These are phyloP conservation scores for Hypena proboscidalis DNA, from an alignment of 2,888 invertebrate genomes.

Conservation along the genomic window DNA sequence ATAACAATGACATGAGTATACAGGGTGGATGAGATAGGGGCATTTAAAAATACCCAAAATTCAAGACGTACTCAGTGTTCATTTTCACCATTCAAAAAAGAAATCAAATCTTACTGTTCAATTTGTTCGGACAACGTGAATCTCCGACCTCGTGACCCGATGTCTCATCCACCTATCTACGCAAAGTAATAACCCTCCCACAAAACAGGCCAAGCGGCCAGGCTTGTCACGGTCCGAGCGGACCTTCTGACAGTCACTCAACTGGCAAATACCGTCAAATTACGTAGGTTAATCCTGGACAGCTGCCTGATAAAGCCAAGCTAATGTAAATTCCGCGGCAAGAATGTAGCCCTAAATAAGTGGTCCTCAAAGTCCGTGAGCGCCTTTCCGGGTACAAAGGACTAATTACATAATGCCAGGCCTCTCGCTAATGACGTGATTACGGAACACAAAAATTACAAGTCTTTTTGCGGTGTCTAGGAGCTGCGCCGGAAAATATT, in stretches of 20 bases:
- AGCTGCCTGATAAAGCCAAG: slow-evolving; percentile 42
- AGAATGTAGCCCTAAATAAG: slow-evolving; percentile 46
- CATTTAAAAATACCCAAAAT: too few species aligned
- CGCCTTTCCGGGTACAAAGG: slow-evolving; percentile 42
- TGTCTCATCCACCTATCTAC: too few species aligned
- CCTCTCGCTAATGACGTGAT: slow-evolving; percentile 44
- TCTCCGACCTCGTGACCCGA: too few species aligned
- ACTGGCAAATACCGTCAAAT: slow-evolving; percentile 35
- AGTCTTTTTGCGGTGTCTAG: slow-evolving; percentile 28
- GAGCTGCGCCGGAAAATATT: slow-evolving; percentile 10
- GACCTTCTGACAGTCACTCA: slow-evolving; percentile 7
- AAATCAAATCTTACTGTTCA: too few species aligned
- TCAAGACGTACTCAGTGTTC: too few species aligned
- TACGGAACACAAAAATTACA: slow-evolving; percentile 39
- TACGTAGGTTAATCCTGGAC: slow-evolving; percentile 36
- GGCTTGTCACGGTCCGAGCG: too few species aligned
- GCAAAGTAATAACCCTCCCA: too few species aligned
- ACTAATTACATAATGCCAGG: slow-evolving; percentile 44
- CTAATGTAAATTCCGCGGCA: slow-evolving; percentile 47
- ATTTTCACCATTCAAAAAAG: too few species aligned
- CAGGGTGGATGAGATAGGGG: too few species aligned
- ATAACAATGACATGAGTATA: too few species aligned
- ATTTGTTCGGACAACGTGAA: too few species aligned
- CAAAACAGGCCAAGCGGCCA: too few species aligned
- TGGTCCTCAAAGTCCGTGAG: slow-evolving; percentile 44